A percentile compares a stretch with the other conserved stretches of the same genome.
phyloP scores from a whole-genome alignment of 2,888 invertebrate genomes.

The Ernsta delagoae region DNA sequence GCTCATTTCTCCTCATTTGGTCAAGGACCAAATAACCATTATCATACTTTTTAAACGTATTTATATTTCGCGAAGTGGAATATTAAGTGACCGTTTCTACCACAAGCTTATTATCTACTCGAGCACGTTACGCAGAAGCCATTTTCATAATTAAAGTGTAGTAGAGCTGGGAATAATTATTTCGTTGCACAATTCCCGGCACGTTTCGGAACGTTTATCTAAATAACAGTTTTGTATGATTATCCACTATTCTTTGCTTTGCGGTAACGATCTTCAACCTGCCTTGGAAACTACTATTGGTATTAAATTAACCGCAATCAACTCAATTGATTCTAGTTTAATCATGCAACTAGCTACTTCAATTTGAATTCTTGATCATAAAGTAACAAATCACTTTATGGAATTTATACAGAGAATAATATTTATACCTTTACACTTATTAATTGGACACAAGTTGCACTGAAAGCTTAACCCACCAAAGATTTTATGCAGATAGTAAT shows the following conservation, averaged over 20 bases:
- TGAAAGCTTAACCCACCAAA: too few species aligned
- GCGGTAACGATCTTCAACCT: conserved; percentile 22
- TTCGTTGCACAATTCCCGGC: conserved; percentile 30
- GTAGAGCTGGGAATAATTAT: conserved; percentile 27
- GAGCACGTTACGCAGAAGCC: conserved; percentile 22
- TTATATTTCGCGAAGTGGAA: conserved; percentile 16
- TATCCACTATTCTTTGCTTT: conserved; percentile 20
- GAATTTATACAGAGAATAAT: too few species aligned
- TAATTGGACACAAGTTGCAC: too few species aligned
- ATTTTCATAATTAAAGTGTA: conserved; percentile 31
- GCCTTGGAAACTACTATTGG: conserved; percentile 12
- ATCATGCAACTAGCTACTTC: too few species aligned
- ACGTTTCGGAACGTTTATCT: conserved; percentile 34
- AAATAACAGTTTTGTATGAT: conserved; percentile 32
- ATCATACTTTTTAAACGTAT: conserved; percentile 11
- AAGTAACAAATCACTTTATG: too few species aligned
- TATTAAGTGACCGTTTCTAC: conserved; percentile 23
- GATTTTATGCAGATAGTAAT: too few species aligned
- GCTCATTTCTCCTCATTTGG: too few species aligned
- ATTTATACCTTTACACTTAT: too few species aligned
- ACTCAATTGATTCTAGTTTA: too few species aligned
- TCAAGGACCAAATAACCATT: neutral
- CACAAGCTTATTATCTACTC: conserved; percentile 18
- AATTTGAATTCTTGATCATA: too few species aligned
- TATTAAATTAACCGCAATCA: conserved; percentile 21